Evolutionary conservation across 2,888 invertebrate species (phyloP).

Genomic region (Dromius quadrimaculatus): DNA sequence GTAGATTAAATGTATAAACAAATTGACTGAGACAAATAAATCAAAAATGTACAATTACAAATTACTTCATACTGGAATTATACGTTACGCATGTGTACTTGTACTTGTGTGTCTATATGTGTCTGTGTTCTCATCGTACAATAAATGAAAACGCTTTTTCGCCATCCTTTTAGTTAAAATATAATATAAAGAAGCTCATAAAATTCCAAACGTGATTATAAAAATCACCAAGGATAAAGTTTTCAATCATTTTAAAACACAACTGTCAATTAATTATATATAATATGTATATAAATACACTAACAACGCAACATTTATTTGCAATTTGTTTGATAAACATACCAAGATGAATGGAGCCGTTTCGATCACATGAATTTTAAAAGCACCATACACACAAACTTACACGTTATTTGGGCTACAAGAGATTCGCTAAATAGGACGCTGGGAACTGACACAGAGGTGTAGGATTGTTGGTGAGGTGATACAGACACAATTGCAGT

Average conservation of each 20-base stretch:
- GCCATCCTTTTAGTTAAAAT: constrained; percentile 45
- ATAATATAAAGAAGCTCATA: constrained; percentile 50
- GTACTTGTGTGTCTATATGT: constrained; percentile 32
- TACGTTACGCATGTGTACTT: constrained; percentile 37
- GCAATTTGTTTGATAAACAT: constrained; percentile 39
- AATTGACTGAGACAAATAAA: constrained; percentile 41
- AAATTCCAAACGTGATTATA: constrained; percentile 47
- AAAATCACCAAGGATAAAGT: constrained; percentile 47
- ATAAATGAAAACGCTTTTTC: constrained; percentile 42
- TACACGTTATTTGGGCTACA: neutral
- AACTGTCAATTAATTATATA: constrained; percentile 51
- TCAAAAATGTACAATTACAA: constrained; percentile 39
- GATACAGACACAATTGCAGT: constrained; percentile 17
- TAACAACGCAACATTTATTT: constrained; percentile 51
- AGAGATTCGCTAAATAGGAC: constrained; percentile 34
- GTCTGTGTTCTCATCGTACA: constrained; percentile 34
- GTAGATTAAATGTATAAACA: constrained; percentile 27
- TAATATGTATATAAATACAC: constrained; percentile 52
- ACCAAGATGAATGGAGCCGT: constrained; percentile 21
- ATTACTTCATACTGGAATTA: constrained; percentile 36
- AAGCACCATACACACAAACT: neutral
- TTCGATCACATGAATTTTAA: constrained; percentile 4
- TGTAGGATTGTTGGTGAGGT: constrained; percentile 3
- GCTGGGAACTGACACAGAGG: constrained; percentile 17
- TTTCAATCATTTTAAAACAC: constrained; percentile 50